Evolutionary conservation across 2,888 invertebrate species (phyloP).

Genomic region (Diarsia mendica): DNA sequence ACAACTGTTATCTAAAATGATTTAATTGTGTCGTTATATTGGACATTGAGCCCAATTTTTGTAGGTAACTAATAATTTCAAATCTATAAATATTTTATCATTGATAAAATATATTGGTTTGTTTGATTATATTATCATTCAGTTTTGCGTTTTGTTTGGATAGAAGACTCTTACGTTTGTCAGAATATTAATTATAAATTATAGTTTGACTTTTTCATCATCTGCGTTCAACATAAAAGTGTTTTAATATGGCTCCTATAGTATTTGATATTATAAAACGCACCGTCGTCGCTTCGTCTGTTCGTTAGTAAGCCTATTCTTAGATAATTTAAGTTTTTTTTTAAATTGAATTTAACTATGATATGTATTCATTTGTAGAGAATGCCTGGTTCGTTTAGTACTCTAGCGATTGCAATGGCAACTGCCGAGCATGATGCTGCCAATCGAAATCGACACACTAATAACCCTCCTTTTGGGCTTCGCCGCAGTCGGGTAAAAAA

Average conservation of each 20-base stretch:
- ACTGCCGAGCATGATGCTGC: too few species aligned
- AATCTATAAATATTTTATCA: constrained; percentile 15
- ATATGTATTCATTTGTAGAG: not conserved
- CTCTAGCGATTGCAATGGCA: too few species aligned
- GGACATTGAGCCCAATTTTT: constrained; percentile 6
- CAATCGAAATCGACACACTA: too few species aligned
- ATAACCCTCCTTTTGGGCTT: too few species aligned
- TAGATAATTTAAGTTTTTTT: too few species aligned
- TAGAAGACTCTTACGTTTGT: not conserved
- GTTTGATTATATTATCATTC: constrained; percentile 17
- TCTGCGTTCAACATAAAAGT: not conserved
- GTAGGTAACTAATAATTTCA: not conserved
- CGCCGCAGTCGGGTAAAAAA: too few species aligned
- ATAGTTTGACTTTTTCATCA: not conserved
- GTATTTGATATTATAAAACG: constrained; percentile 28
- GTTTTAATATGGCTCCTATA: not conserved
- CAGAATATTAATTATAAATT: constrained; percentile 14
- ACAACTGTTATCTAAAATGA: constrained; percentile 5
- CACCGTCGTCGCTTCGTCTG: not conserved
- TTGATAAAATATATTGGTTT: not conserved
- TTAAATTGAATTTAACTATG: not conserved
- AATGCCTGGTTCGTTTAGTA: too few species aligned
- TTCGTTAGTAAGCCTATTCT: constrained; percentile 17
- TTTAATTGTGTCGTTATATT: not conserved
- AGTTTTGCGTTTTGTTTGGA: constrained; percentile 17